These are phyloP conservation scores for Colletes latitarsis DNA, from an alignment of 1,140 invertebrate species.

Conservation along the genomic window DNA sequence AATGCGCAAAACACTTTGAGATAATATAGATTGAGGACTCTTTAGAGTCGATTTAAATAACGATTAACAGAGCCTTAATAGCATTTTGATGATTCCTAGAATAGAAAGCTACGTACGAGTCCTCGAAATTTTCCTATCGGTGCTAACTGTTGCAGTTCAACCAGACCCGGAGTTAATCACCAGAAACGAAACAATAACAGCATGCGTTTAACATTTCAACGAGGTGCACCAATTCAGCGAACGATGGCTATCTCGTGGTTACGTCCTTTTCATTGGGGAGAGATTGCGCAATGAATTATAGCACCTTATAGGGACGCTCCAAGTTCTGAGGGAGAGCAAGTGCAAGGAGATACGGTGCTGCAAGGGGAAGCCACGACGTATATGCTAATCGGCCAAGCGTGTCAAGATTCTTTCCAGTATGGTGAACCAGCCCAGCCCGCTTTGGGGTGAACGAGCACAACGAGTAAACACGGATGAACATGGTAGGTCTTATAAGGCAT, in stretches of 20 bases:
- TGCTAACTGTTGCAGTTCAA: no score
- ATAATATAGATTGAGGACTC: no score
- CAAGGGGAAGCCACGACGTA: constrained; percentile 37
- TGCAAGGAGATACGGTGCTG: constrained; percentile 30
- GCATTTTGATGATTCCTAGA: no score
- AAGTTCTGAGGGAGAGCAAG: constrained; percentile 17
- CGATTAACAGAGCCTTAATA: no score
- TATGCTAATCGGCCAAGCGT: constrained; percentile 61
- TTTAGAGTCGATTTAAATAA: no score
- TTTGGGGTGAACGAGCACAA: constrained; percentile 57
- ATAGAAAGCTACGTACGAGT: no score
- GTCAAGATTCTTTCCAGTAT: constrained; percentile 55
- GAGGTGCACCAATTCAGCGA: constrained; percentile 32
- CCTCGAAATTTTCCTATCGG: no score
- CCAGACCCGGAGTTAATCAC: no score
- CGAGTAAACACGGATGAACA: constrained; percentile 50
- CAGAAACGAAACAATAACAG: no score
- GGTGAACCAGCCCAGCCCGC: constrained; percentile 31
- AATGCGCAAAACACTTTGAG: no score
- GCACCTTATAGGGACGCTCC: constrained; percentile 53
- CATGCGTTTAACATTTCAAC: no score
- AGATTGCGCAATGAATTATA: constrained; percentile 64
- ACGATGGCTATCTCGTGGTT: constrained; percentile 35
- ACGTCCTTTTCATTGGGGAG: constrained; percentile 23
- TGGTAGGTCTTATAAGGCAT: constrained; percentile 49